Percentiles rank a stretch among this genome's conserved stretches.
phyloP scores from a whole-genome alignment of 2,888 invertebrate species.

The Drosophila cognata region DNA sequence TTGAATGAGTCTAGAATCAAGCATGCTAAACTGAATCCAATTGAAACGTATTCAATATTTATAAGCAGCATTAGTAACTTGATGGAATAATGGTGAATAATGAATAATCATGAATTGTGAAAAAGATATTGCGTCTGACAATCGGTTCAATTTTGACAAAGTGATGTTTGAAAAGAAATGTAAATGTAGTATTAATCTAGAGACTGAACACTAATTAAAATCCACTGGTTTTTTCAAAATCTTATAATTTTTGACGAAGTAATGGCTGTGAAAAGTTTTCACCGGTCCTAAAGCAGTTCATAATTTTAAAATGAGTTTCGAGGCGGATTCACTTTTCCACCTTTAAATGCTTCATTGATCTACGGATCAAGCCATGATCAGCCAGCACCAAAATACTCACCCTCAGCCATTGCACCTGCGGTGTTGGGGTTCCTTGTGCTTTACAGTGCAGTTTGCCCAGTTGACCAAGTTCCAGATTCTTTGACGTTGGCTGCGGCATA shows the following conservation, averaged over 20 bases:
- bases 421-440: conserved; percentile 90
- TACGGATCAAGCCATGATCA: background rate
- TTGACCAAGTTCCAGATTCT: conserved; percentile 92
- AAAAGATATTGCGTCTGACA: background rate
- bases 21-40: background rate
- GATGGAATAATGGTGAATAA: background rate
- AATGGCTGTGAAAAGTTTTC: background rate
- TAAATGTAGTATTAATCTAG: background rate
- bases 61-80: background rate
- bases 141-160: background rate
- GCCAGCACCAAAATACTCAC: conserved; percentile 65
- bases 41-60: conserved; percentile 2
- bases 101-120: background rate
- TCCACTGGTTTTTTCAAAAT: background rate
- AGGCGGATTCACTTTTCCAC: background rate
- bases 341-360: background rate
- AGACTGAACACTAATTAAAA: background rate
- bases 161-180: background rate
- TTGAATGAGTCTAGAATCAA: background rate
- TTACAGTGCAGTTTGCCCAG: conserved; percentile 95
- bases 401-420: conserved; percentile 86
- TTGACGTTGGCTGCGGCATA: conserved; percentile 92
- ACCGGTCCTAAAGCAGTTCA: too few relatives aligned
- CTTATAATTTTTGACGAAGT: background rate
- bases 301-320: background rate